These are phyloP conservation scores for Hemichromis elongatus DNA, from an alignment of 2,113 vertebrate genomes.

Conservation along the genomic window DNA sequence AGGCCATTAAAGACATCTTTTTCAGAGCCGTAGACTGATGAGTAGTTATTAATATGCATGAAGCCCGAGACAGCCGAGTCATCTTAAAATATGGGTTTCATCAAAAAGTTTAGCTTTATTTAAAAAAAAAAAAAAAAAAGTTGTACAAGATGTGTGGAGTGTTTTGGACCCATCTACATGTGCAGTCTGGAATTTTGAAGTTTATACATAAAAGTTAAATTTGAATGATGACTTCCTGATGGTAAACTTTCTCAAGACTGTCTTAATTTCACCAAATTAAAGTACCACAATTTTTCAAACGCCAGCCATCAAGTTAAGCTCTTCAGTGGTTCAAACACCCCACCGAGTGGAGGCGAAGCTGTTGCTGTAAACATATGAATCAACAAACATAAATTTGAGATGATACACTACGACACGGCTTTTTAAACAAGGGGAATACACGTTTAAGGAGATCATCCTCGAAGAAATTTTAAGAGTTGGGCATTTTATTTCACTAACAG, in stretches of 20 bases:
- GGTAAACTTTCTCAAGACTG: not conserved
- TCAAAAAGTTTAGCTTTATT: not conserved
- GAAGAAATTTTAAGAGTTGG: not conserved
- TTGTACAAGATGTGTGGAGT: not conserved
- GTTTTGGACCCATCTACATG: not conserved
- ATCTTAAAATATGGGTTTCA: not conserved
- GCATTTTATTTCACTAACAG: not conserved
- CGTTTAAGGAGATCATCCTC: not conserved
- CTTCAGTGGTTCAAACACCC: not conserved
- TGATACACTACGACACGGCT: fast-evolving
- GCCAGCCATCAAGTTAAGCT: not conserved
- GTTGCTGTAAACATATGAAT: not conserved
- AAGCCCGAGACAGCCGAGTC: not conserved
- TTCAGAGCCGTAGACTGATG: not conserved
- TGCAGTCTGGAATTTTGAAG: not conserved
- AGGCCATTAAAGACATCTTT: not conserved
- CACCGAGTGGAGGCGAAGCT: not conserved
- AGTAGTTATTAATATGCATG: slow-evolving; percentile 2
- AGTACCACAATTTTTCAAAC: not conserved
- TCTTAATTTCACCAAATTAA: not conserved
- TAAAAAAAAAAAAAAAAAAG: no score
- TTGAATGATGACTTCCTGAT: not conserved
- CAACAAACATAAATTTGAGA: not conserved
- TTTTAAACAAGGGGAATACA: not conserved
- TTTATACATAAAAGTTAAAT: not conserved